These are phyloP conservation scores for Zaprionus lachaisei DNA, from an alignment of 1,140 invertebrate genomes.

Conservation along the genomic window DNA sequence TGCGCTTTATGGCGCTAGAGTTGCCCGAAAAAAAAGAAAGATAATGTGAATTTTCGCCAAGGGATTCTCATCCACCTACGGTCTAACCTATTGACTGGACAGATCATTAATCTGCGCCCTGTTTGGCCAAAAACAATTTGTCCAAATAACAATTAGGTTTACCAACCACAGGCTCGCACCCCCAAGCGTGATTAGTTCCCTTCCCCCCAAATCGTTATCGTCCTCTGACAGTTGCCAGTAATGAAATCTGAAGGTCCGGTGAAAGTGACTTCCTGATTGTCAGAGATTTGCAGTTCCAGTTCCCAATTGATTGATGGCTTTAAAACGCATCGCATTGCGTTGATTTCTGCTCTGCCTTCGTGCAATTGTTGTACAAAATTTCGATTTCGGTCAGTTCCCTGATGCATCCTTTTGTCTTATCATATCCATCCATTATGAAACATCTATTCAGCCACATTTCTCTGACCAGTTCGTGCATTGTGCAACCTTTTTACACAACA, in stretches of 20 bases:
- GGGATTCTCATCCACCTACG: not conserved
- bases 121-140: slow-evolving; percentile 76
- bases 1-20: slow-evolving; percentile 58
- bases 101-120: slow-evolving; percentile 71
- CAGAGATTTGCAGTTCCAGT: not conserved
- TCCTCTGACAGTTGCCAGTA: slow-evolving; percentile 60
- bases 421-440: slow-evolving; percentile 36
- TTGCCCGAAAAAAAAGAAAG: not conserved
- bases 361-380: slow-evolving; percentile 44
- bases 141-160: slow-evolving; percentile 71
- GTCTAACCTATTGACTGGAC: slow-evolving; percentile 48
- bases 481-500: slow-evolving; percentile 31
- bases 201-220: slow-evolving; percentile 32
- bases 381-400: slow-evolving; percentile 27
- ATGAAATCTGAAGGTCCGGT: slow-evolving; percentile 55
- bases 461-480: slow-evolving; percentile 12
- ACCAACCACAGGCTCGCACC: slow-evolving; percentile 41
- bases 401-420: slow-evolving; percentile 12
- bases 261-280: slow-evolving; percentile 50
- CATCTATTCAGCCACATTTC: slow-evolving; percentile 19
- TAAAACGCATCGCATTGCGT: slow-evolving; percentile 10
- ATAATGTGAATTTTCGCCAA: not conserved
- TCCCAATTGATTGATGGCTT: slow-evolving; percentile 59
- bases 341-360: slow-evolving; percentile 8
- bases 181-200: slow-evolving; percentile 21